Evolutionary conservation across 2,888 invertebrate species (phyloP).

Genomic region (Hymenopus coronatus): DNA sequence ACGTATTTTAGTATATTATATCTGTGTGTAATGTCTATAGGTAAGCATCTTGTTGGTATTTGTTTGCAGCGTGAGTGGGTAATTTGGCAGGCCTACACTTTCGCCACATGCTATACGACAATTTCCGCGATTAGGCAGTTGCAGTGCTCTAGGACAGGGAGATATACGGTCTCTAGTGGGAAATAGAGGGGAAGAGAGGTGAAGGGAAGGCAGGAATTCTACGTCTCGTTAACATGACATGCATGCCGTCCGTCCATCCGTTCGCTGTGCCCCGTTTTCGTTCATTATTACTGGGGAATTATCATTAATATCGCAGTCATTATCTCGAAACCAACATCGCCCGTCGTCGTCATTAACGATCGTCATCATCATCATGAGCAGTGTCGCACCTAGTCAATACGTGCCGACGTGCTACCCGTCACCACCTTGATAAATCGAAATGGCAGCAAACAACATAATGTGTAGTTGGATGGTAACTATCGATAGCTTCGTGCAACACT

Average conservation of each 20-base stretch:
- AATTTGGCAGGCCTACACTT: too few relatives aligned
- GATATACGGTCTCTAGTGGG: background rate
- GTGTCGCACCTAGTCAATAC: background rate
- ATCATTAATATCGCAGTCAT: slow-evolving; percentile 24
- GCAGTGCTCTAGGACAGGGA: background rate
- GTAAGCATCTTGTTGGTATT: too few relatives aligned
- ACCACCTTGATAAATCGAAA: slow-evolving; percentile 19
- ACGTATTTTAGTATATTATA: too few relatives aligned
- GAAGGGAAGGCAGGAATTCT: slow-evolving; percentile 2
- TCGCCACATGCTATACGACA: background rate
- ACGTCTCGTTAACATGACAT: slow-evolving; percentile 21
- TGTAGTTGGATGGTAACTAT: background rate
- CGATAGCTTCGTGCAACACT: background rate
- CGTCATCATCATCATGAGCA: background rate
- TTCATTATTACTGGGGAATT: slow-evolving; percentile 22
- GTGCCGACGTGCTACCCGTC: background rate
- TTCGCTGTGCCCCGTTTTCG: background rate
- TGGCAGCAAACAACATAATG: background rate
- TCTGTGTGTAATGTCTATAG: too few relatives aligned
- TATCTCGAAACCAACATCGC: slow-evolving; percentile 2
- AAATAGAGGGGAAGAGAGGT: background rate
- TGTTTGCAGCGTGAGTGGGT: too few relatives aligned
- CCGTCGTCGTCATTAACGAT: slow-evolving; percentile 18
- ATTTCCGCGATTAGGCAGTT: background rate
- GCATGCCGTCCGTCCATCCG: background rate